These are phyloP conservation scores for Schlechtendalia chinensis DNA, from an alignment of 1,140 invertebrate genomes.

Conservation along the genomic window DNA sequence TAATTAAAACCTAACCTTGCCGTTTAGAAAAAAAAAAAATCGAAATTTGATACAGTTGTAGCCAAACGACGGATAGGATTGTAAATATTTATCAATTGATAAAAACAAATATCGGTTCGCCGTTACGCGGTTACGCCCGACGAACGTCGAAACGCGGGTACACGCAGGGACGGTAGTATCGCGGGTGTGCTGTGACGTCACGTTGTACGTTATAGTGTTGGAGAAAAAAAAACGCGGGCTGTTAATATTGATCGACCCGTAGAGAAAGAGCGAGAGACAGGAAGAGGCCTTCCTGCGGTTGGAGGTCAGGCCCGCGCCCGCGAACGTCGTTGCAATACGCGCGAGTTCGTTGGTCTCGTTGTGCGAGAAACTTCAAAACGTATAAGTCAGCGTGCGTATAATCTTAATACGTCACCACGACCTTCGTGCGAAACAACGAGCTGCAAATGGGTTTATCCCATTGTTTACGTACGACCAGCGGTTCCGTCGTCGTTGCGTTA, in stretches of 20 bases:
- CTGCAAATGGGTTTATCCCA: no score
- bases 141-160: no score
- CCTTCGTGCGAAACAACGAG: background rate
- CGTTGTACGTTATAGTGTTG: background rate
- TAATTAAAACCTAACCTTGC: no score
- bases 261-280: background rate
- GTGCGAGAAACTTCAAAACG: background rate
- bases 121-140: no score
- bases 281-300: slow-evolving; percentile 12
- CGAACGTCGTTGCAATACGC: slow-evolving; percentile 8
- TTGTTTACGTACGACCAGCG: background rate
- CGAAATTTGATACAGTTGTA: no score
- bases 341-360: slow-evolving; percentile 27
- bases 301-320: slow-evolving; percentile 28
- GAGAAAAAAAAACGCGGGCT: background rate
- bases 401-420: slow-evolving; percentile 39
- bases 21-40: no score
- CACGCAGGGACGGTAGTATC: background rate
- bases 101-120: no score
- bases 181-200: background rate
- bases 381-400: background rate
- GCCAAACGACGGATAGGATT: no score
- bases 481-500: background rate
- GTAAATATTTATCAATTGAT: no score
- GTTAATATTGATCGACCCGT: slow-evolving; percentile 24